Evolutionary conservation across 2,113 vertebrate species (phyloP).

Genomic region (Oncorhynchus clarkii): DNA sequence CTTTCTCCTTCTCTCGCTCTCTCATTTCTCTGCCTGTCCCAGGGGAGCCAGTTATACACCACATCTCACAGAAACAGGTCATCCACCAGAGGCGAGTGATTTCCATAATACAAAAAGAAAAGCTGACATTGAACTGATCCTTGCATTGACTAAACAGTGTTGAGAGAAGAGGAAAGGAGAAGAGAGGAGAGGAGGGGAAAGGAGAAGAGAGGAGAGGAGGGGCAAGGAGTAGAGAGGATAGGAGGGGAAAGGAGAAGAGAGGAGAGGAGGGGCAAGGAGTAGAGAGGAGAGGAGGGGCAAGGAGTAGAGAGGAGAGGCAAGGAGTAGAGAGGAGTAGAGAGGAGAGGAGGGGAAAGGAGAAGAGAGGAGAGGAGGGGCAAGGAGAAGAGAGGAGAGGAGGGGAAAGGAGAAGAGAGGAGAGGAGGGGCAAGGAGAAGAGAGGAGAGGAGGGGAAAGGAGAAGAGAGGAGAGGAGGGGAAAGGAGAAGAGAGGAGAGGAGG

Average conservation of each 20-base stretch:
- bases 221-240: too few species aligned
- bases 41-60: conserved; percentile 30
- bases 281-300: too few species aligned
- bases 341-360: not conserved
- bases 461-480: too few species aligned
- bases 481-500: too few species aligned
- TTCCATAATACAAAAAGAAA: conserved; percentile 29
- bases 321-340: not conserved
- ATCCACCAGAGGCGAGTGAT: conserved; percentile 36
- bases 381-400: not conserved
- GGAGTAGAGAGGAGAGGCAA: too few species aligned
- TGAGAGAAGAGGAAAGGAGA: not conserved
- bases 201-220: too few species aligned
- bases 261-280: too few species aligned
- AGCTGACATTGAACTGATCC: conserved; percentile 19
- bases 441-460: not conserved
- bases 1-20: not conserved
- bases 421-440: not conserved
- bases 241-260: too few species aligned
- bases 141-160: conserved; percentile 29
- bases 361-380: not conserved
- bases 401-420: not conserved
- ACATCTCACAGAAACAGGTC: conserved; percentile 31
- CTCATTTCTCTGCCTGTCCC: not conserved
- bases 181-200: too few species aligned